Conservation (phyloP, 2,797 vertebrate genomes). For the Holocentrus rufus region DNA sequence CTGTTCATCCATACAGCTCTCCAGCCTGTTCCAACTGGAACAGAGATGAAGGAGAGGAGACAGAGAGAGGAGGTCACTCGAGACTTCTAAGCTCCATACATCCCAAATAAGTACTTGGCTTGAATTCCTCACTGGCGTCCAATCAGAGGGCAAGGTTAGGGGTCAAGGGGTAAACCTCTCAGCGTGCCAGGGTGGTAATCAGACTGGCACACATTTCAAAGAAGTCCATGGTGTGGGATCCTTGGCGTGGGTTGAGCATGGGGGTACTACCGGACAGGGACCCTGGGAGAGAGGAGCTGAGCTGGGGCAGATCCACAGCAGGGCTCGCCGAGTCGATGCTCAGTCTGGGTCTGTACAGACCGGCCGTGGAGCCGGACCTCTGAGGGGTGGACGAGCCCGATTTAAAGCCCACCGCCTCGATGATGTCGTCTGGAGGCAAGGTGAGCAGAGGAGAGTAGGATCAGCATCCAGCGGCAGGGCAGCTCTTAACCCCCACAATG, state of each 20-base stretch:
- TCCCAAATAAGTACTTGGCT: conserved; percentile 28
- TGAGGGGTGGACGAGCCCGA: conserved; percentile 95
- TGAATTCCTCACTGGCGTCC: conserved; percentile 37
- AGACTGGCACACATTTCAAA: conserved; percentile 99
- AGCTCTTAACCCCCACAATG: too few species aligned
- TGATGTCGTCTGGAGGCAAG: conserved; percentile 85
- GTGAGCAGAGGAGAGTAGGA: background rate
- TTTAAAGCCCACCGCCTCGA: conserved; percentile 86
- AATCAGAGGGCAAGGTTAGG: conserved; percentile 29
- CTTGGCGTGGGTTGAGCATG: conserved; percentile 85
- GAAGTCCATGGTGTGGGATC: conserved; percentile 99
- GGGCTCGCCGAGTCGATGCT: conserved; percentile 88
- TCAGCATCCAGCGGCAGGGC: conserved; percentile 2
- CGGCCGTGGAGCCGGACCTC: conserved; percentile 90
- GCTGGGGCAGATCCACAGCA: conserved; percentile 82
- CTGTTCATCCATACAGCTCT: conserved; percentile 7
- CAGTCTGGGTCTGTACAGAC: conserved; percentile 89
- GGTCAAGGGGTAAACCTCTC: conserved; percentile 62
- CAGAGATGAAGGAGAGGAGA: conserved; percentile 39
- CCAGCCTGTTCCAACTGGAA: conserved; percentile 1
- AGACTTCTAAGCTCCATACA: conserved; percentile 28
- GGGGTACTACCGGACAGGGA: conserved; percentile 86
- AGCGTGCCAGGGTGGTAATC: conserved; percentile 95
- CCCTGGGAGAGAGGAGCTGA: conserved; percentile 89
- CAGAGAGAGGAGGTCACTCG: conserved; percentile 56